Evolutionary conservation across 1,140 invertebrate genomes (phyloP), one percentile per base, ranked within the genome.

Genomic region (Tetramorium parvispinum): DNA sequence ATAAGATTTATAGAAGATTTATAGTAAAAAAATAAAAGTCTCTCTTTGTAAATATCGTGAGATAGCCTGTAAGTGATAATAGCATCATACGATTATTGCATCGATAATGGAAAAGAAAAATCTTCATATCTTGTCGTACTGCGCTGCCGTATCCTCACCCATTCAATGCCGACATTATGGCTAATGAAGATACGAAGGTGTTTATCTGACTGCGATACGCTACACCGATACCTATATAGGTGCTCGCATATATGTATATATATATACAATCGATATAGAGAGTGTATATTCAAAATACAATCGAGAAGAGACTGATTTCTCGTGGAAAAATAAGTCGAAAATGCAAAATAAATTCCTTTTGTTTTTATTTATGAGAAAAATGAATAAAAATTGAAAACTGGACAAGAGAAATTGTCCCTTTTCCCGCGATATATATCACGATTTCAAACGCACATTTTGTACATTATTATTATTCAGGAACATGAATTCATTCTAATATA

Each of bases 171-270:
- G 32, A 68, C 24, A 46, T 68, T 68, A 81, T 27, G 40, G 53
- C 24, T 46, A 75, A 83, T 46, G 24, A 37, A 79, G 27, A 66
- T 81, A 68, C 21, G 63, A 82, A 71, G 37, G 2, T 6, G 49
- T 70, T 82, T 70, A 70, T 21, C 21, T n/a, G 21, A 8, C 21
- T 63, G 46, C 21, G 16, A 37, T 27, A 53, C 21, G 32, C 11
- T 24, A 16, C 6, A 18, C 3, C 13, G 13, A 21, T 66, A 66
- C n/a, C 11, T 13, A 32, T 37, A 11, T 32, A 57, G 16, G 2
- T 68, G 46, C 7, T 51, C 16, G 8, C 32, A 21, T 24, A 5
- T 27, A 63, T 13, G 37, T 24, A 5, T 27, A 63, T 13, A 1
- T 24, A 5, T 27, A 63, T n/a, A 0, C 13, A 24, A 66, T 79